These are phyloP conservation scores for Apodemus speciosus DNA, from an alignment of 2,113 vertebrate species.

Conservation along the genomic window DNA sequence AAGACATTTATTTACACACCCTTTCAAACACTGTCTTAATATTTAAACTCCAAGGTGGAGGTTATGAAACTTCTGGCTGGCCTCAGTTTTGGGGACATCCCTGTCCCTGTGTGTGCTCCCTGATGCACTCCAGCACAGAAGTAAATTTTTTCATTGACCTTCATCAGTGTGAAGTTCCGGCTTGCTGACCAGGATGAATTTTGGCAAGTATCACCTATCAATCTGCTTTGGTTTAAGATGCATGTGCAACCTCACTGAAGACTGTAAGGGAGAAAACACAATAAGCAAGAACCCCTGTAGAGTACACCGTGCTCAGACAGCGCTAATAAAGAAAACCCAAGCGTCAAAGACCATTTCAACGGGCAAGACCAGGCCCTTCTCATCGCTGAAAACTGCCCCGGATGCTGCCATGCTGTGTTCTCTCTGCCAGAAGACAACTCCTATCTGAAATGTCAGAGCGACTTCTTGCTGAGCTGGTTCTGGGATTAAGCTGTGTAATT, in stretches of 20 bases:
- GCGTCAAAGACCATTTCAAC: conserved; percentile 72
- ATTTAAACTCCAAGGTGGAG: conserved; percentile 23
- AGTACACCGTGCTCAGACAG: neutral
- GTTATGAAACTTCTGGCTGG: conserved; percentile 25
- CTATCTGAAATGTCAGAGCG: conserved; percentile 74
- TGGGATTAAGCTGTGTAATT: conserved; percentile 81
- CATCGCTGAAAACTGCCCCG: conserved; percentile 74
- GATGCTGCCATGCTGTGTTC: conserved; percentile 63
- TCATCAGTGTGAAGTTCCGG: neutral
- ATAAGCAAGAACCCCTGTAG: neutral
- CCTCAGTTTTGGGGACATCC: conserved; percentile 45
- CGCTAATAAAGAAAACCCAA: conserved; percentile 53
- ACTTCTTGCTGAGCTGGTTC: conserved; percentile 84
- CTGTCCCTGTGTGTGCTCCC: neutral
- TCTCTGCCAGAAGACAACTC: conserved; percentile 78
- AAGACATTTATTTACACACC: neutral
- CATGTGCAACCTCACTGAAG: neutral
- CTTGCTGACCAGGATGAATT: conserved; percentile 34
- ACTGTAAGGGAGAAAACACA: neutral
- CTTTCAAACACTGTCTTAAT: conserved; percentile 39
- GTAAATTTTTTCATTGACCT: neutral
- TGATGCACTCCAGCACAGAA: neutral
- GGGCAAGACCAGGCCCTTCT: conserved; percentile 78
- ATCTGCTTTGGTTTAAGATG: neutral
- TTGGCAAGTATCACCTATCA: neutral